Percentiles rank a stretch among this genome's conserved stretches.
phyloP scores from a whole-genome alignment of 2,113 vertebrate genomes.

The Sceloporus tristichus region DNA sequence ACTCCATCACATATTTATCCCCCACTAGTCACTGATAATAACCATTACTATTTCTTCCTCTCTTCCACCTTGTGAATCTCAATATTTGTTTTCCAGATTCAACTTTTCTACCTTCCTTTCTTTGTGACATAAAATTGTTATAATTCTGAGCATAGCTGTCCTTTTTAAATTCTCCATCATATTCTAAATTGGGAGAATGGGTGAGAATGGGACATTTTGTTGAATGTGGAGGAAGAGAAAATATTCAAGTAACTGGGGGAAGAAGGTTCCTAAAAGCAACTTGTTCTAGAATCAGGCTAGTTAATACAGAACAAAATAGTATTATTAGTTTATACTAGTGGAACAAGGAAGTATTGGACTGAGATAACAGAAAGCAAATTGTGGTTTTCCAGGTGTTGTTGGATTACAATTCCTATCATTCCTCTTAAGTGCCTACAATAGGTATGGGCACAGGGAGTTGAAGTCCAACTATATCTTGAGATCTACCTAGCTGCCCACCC shows the following conservation, averaged over 20 bases:
- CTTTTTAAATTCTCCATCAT: neutral
- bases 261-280: neutral
- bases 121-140: neutral
- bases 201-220: neutral
- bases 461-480: too few species aligned
- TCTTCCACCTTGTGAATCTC: neutral
- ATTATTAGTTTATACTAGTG: neutral
- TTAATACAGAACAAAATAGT: neutral
- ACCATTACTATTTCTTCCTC: neutral
- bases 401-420: too few species aligned
- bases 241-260: neutral
- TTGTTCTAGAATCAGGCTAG: neutral
- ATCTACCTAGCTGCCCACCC: too few species aligned
- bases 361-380: too few species aligned
- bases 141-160: neutral
- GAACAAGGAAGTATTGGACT: neutral
- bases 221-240: neutral
- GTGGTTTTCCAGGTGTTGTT: too few species aligned
- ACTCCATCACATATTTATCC: conserved; percentile 64
- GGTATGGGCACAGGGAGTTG: too few species aligned
- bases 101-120: neutral
- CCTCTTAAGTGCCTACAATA: too few species aligned
- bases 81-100: neutral
- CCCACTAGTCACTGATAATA: conserved; percentile 18
- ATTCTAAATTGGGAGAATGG: neutral